Evolutionary conservation across 1,140 invertebrate species (phyloP).

Genomic region (Odontomachus brunneus): DNA sequence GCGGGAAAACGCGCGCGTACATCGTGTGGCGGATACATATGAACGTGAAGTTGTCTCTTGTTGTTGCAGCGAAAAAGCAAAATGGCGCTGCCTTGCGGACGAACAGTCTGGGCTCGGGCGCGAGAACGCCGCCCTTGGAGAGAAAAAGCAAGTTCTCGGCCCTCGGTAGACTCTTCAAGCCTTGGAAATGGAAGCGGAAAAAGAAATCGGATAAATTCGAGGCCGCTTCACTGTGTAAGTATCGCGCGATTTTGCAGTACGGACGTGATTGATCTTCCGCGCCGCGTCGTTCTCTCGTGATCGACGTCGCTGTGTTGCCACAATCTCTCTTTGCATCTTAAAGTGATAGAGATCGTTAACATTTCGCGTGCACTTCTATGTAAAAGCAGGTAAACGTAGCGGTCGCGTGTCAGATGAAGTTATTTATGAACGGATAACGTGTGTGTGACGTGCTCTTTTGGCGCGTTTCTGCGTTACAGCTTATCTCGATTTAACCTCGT

Average conservation of each 20-base stretch:
- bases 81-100: slow-evolving; percentile 95
- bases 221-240: slow-evolving; percentile 97
- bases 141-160: slow-evolving; percentile 97
- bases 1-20: no score
- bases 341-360: slow-evolving; percentile 1
- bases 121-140: slow-evolving; percentile 92
- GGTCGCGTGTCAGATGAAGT: no score
- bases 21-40: neutral
- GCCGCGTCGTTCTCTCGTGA: neutral
- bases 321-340: neutral
- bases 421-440: no score
- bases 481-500: no score
- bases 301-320: neutral
- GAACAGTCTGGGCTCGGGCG: slow-evolving; percentile 93
- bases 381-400: neutral
- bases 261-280: neutral
- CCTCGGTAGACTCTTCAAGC: slow-evolving; percentile 97
- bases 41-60: slow-evolving; percentile 67
- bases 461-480: no score
- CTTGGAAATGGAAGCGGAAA: slow-evolving; percentile 99
- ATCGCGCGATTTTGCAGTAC: neutral
- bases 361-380: neutral
- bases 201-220: slow-evolving; percentile 99
- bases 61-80: slow-evolving; percentile 95
- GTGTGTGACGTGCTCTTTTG: no score